Percentiles rank a stretch among this genome's conserved stretches.
phyloP scores from a whole-genome alignment of 2,888 invertebrate species.

The Thymelicus sylvestris region DNA sequence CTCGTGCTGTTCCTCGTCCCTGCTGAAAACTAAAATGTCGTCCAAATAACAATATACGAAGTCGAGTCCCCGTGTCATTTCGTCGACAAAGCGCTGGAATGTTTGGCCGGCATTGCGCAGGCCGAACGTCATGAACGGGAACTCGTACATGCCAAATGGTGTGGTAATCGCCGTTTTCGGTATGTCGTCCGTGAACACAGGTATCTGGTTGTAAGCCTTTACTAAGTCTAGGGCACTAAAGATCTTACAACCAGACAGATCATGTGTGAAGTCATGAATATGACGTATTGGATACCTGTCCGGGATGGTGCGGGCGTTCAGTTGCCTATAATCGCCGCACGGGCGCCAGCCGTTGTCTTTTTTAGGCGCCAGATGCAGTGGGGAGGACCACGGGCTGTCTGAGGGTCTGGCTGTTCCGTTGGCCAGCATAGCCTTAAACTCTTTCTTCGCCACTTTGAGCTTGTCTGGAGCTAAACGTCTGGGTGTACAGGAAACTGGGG shows the following conservation, averaged over 20 bases:
- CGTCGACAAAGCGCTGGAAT: conserved; percentile 58
- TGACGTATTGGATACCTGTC: conserved; percentile 52
- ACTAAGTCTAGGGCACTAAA: conserved; percentile 40
- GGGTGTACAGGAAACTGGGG: conserved; percentile 46
- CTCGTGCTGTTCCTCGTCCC: conserved; percentile 37
- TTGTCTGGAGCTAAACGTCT: conserved; percentile 51
- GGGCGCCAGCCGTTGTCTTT: conserved; percentile 37
- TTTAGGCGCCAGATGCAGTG: conserved; percentile 53
- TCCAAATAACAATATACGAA: conserved; percentile 52
- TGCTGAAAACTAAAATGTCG: conserved; percentile 50
- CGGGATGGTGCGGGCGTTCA: conserved; percentile 53
- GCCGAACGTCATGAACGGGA: conserved; percentile 54
- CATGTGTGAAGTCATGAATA: conserved; percentile 41
- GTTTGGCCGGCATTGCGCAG: conserved; percentile 63
- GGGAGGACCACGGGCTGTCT: conserved; percentile 51
- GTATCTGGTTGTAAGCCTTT: conserved; percentile 62
- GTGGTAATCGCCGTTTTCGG: conserved; percentile 56
- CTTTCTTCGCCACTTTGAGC: conserved; percentile 39
- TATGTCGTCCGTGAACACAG: conserved; percentile 54
- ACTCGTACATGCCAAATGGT: conserved; percentile 55
- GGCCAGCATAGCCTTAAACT: conserved; percentile 53
- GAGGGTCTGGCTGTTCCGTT: conserved; percentile 48
- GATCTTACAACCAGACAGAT: conserved; percentile 38
- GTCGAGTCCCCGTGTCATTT: conserved; percentile 39
- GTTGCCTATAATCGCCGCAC: conserved; percentile 57